Evolutionary conservation across 2,113 vertebrate species (phyloP), one percentile per base, ranked within the genome.

Genomic region (Rhea pennata): DNA sequence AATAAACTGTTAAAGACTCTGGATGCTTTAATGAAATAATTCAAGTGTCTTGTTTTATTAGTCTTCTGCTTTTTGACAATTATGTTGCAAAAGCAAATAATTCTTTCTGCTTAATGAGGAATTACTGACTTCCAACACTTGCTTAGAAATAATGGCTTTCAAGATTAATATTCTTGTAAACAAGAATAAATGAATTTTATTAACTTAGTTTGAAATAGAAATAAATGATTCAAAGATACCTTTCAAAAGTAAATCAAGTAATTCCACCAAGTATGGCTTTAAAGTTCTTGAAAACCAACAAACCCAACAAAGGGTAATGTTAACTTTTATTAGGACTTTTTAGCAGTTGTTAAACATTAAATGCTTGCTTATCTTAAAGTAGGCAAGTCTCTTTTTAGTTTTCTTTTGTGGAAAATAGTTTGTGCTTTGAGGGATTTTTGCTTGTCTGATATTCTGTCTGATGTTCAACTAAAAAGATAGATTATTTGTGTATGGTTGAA

Each of bases 121-220:
- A 3, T 82, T 84, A 87, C 5, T 87, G 64, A 87, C 40, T 87
- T 89, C 56, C 16, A 88, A 1, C 53, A n/a, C 77, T 90, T 85
- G 12, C 46, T 76, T 53, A 56, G 64, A 87, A 88, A 53, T 39
- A 87, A 20, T 22, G 0, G 0, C 79, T 86, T 54, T 90, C 64
- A 48, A 29, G 58, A 83, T 62, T 42, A 87, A 53, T 40, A 65
- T 36, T 85, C 31, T 70, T 23, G 9, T 65, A 77, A 93, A 64
- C 27, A 42, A 65, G 48, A 71, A 88, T 86, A 81, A 84, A 81
- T 71, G 9, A 82, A 11, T 15, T 95, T 82, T 70, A 69, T 80
- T 72, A 56, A 81, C 29, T 76, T 69, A 22, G 6, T 70, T 23
- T 88, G 48, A 79, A 76, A 61, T 66, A 64, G 23, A 81, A 76